Conservation (phyloP, 1,140 invertebrate species). For the Drosophila grimshawi region DNA sequence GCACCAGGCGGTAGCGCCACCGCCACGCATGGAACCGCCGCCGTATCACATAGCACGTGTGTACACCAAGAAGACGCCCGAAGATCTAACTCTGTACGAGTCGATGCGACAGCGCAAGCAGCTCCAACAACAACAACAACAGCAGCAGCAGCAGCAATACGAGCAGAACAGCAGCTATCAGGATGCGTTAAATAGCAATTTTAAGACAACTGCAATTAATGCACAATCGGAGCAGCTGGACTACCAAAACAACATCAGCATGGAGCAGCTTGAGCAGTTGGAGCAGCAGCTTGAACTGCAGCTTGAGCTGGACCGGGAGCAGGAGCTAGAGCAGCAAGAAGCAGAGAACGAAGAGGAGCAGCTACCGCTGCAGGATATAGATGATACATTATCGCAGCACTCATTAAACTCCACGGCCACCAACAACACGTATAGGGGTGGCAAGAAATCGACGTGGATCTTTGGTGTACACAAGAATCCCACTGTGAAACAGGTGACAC, state of each 20-base stretch:
- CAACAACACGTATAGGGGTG: slow-evolving; percentile 63
- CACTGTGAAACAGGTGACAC: slow-evolving; percentile 85
- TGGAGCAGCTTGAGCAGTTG: slow-evolving; percentile 26
- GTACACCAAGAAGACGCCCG: slow-evolving; percentile 88
- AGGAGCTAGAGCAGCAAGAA: slow-evolving; percentile 23
- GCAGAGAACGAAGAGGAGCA: slow-evolving; percentile 47
- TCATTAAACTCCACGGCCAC: slow-evolving; percentile 70
- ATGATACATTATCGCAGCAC: slow-evolving; percentile 67
- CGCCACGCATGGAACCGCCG: slow-evolving; percentile 85
- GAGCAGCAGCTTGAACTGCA: slow-evolving; percentile 30
- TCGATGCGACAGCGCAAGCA: slow-evolving; percentile 73
- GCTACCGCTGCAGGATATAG: slow-evolving; percentile 28
- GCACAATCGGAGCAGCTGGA: slow-evolving; percentile 59
- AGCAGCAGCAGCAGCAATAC: slow-evolving; percentile 53
- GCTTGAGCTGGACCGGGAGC: slow-evolving; percentile 11
- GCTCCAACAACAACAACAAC: slow-evolving; percentile 47
- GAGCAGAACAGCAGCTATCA: slow-evolving; percentile 58
- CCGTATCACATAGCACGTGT: slow-evolving; percentile 89
- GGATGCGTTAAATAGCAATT: slow-evolving; percentile 70
- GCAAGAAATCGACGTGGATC: slow-evolving; percentile 85
- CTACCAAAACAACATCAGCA: slow-evolving; percentile 66
- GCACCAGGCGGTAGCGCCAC: slow-evolving; percentile 39
- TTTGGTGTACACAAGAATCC: slow-evolving; percentile 88
- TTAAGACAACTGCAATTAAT: slow-evolving; percentile 73
- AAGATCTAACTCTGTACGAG: slow-evolving; percentile 78